Conservation (phyloP, 2,888 invertebrate species). For the Cantharis rufa region DNA sequence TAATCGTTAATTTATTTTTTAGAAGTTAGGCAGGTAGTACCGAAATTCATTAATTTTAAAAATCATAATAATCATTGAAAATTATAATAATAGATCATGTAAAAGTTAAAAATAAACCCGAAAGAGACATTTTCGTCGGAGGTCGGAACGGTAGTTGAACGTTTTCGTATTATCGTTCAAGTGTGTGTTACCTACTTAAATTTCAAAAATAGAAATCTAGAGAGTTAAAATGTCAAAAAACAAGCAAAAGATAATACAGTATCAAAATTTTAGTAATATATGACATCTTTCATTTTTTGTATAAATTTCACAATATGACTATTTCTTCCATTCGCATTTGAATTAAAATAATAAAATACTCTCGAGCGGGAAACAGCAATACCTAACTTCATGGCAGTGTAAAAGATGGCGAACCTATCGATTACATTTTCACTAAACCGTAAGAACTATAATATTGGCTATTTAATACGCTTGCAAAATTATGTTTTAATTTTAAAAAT, state of each 20-base stretch:
- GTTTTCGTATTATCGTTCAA: neutral
- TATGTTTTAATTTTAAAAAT: neutral
- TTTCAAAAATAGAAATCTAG: conserved; percentile 4
- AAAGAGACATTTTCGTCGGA: neutral
- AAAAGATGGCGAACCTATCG: conserved; percentile 54
- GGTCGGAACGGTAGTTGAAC: neutral
- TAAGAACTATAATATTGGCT: conserved; percentile 46
- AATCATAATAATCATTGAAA: neutral
- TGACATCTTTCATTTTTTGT: conserved; percentile 10
- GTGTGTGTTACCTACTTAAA: neutral
- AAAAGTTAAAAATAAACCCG: neutral
- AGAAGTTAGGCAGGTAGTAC: neutral
- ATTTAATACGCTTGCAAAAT: conserved; percentile 19
- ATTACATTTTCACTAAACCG: conserved; percentile 50
- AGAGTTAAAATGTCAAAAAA: conserved; percentile 5
- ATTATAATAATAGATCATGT: neutral
- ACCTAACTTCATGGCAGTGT: conserved; percentile 37
- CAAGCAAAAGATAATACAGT: neutral
- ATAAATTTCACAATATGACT: neutral
- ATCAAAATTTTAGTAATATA: conserved; percentile 14
- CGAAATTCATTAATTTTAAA: neutral
- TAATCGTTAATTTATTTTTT: no score
- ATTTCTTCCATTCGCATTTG: neutral
- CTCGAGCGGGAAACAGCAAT: conserved; percentile 6
- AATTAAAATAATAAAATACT: neutral